Percentiles rank a stretch among this genome's conserved stretches.
These are phyloP conservation scores for Chlamydotis undulata DNA, from an alignment of 2,113 vertebrate species.

Conservation along the genomic window DNA sequence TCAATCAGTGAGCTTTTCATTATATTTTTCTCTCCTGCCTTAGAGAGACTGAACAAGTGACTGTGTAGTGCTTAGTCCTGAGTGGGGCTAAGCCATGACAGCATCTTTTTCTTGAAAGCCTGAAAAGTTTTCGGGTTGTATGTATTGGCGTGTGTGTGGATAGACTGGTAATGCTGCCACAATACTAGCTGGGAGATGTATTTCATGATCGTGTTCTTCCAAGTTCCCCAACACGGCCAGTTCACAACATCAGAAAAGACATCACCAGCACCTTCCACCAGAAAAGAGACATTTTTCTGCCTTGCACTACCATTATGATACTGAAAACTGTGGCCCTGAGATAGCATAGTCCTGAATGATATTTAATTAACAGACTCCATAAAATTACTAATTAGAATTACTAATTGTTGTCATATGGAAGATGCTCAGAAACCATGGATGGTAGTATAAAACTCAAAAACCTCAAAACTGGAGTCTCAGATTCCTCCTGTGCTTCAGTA, in stretches of 20 bases:
- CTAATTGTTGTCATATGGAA: background rate
- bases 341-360: background rate
- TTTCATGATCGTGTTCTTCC: background rate
- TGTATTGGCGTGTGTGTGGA: accelerated
- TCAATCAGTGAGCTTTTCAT: too few relatives aligned
- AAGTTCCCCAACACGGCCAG: background rate
- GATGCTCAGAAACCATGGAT: background rate
- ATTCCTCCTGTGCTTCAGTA: background rate
- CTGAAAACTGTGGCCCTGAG: background rate
- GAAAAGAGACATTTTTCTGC: background rate
- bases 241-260: background rate
- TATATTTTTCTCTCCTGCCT: too few relatives aligned
- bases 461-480: accelerated
- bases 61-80: too few relatives aligned
- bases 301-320: background rate
- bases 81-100: too few relatives aligned
- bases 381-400: background rate
- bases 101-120: background rate
- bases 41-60: too few relatives aligned
- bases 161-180: background rate
- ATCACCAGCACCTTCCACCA: background rate
- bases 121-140: background rate
- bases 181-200: background rate
- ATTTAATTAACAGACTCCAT: background rate
- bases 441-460: background rate